A percentile compares a stretch with the other conserved stretches of the same genome.
phyloP scores from a whole-genome alignment of 2,888 invertebrate genomes.

The Blera fallax region DNA sequence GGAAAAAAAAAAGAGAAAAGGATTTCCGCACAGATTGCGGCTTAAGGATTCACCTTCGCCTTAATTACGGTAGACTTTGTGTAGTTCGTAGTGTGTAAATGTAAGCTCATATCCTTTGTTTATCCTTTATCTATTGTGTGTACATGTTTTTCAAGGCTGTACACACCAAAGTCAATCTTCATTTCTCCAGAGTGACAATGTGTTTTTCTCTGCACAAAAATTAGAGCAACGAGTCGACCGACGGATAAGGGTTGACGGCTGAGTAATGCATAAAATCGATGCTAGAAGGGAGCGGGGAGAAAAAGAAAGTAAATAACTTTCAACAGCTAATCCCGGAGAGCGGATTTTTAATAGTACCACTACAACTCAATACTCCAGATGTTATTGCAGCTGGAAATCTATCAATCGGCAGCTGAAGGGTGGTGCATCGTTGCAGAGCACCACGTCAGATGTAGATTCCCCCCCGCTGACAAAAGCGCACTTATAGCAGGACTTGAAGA shows the following conservation, averaged over 20 bases:
- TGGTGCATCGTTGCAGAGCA: neutral
- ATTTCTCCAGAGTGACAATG: constrained; percentile 48
- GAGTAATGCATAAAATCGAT: constrained; percentile 18
- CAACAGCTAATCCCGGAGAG: constrained; percentile 37
- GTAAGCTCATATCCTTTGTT: constrained; percentile 59
- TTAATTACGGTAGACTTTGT: constrained; percentile 56
- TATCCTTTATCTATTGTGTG: constrained; percentile 28
- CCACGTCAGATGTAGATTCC: constrained; percentile 15
- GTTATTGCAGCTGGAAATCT: constrained; percentile 59
- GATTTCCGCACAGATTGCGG: constrained; percentile 50
- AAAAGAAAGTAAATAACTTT: neutral
- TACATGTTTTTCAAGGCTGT: constrained; percentile 53
- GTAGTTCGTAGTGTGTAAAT: constrained; percentile 8
- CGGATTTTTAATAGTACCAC: constrained; percentile 14
- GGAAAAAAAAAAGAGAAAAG: constrained; percentile 2
- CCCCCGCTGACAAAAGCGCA: constrained; percentile 40
- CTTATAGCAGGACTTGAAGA: constrained; percentile 22
- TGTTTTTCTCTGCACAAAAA: constrained; percentile 16
- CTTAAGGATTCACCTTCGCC: constrained; percentile 70
- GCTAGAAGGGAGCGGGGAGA: neutral
- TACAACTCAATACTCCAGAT: constrained; percentile 29
- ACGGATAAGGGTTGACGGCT: constrained; percentile 40
- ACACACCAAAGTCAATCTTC: constrained; percentile 52
- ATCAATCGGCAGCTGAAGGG: constrained; percentile 50
- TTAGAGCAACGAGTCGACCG: constrained; percentile 47